phyloP scores from a whole-genome alignment of 2,797 vertebrate species.

The Discoglossus pictus region DNA sequence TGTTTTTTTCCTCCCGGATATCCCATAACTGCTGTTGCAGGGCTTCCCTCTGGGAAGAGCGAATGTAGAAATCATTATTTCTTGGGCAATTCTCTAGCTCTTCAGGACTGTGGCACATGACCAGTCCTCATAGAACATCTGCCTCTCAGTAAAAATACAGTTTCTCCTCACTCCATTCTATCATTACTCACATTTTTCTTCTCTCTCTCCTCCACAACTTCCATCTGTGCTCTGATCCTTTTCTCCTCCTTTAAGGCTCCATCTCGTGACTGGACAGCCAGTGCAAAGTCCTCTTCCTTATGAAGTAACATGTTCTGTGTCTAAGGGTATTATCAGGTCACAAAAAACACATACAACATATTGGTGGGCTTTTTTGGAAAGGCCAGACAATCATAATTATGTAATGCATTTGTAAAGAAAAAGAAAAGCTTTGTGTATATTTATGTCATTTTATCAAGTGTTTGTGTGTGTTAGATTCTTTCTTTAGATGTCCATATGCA shows the following conservation, averaged over 20 bases:
- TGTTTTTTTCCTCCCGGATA: constrained; percentile 59
- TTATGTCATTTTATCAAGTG: too few relatives aligned
- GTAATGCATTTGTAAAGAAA: not conserved
- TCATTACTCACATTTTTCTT: constrained; percentile 58
- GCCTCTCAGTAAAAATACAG: too few relatives aligned
- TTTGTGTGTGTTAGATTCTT: too few relatives aligned
- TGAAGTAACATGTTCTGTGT: constrained; percentile 56
- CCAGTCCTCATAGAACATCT: too few relatives aligned
- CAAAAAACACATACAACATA: not conserved
- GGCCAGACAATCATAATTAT: not conserved
- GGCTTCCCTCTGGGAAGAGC: constrained; percentile 9
- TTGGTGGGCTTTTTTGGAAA: too few relatives aligned
- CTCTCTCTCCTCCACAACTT: constrained; percentile 59
- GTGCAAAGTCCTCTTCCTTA: constrained; percentile 60
- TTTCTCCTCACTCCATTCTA: too few relatives aligned
- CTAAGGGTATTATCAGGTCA: constrained; percentile 43
- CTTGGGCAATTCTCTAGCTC: too few relatives aligned
- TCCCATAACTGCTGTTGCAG: constrained; percentile 61
- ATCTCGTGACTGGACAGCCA: constrained; percentile 53
- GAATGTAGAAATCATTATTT: too few relatives aligned
- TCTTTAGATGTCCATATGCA: too few relatives aligned
- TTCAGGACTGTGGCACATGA: too few relatives aligned
- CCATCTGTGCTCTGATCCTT: constrained; percentile 59
- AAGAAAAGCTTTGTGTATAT: not conserved
- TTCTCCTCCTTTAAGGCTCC: constrained; percentile 58